Base-by-base conservation (phyloP, 2,113 vertebrate species). In the Lanius collurio region DNA sequence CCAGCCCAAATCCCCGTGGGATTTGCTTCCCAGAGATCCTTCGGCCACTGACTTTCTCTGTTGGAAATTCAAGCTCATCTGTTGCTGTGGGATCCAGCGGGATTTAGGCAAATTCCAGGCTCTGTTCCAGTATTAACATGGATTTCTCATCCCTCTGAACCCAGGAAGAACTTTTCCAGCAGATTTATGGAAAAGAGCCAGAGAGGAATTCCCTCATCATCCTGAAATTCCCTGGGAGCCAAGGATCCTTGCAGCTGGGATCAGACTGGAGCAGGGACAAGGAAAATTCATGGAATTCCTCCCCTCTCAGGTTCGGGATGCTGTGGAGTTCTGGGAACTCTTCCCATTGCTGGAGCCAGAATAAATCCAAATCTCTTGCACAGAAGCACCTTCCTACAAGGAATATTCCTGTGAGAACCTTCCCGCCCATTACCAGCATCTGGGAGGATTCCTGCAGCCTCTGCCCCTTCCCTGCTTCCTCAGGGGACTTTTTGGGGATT, bases 101-200 rank as follows among this genome's bases (percentile, higher is more conserved):
- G 84, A 95, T 94, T 87, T 65, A 30, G 57, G 55, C 22, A 87
- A 85, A 95, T 85, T 90, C 91, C 94, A 44, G 74, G 2, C 0
- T 10, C 55, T 26, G 9, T 88, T 93, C 50, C 84, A 88, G 67
- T 56, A 63, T 80, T 28, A 73, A 86, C 75, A 62, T 23, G 53
- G 74, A 71, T 79, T 94, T 83, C 27, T 78, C 60, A 57, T 60
- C 63, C 57, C 67, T 84, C 59, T 39, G 2, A 78, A 44, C 3
- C 70, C 13, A 26, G 24, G 63, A 19, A 31, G 44, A 18, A 2
- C 8, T 87, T 52, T 74, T 11, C 4, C 1, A 65, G 41, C 7
- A 49, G 57, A 31, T 76, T 60, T 27, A 22, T 35, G 77, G 50
- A 42, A 83, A 73, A 52, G 42, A 67, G 24, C 31, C 24, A 8